phyloP scores from a whole-genome alignment of 64 coral and sea anemone genomes.

The Montipora cactus region DNA sequence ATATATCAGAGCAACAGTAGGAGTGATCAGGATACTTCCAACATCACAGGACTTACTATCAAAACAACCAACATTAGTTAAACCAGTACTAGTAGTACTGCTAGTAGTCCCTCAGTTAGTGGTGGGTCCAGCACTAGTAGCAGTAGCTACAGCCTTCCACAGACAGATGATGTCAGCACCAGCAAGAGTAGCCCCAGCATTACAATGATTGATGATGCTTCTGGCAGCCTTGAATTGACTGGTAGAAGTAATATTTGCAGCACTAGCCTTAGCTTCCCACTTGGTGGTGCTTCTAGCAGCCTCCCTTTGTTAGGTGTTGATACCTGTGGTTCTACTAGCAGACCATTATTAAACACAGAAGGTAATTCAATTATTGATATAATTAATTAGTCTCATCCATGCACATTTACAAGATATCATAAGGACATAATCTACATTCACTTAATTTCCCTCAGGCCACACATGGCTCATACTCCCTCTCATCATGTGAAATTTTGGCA shows the following conservation, averaged over 20 bases:
- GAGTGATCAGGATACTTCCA: slow-evolving; percentile 4
- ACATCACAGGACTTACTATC: background rate
- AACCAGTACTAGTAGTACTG: background rate
- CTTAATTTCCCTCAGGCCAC: no score
- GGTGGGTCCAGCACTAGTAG: background rate
- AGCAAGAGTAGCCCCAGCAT: background rate
- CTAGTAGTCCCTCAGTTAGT: background rate
- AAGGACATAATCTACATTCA: no score
- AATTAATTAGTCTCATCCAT: background rate
- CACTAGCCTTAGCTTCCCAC: background rate
- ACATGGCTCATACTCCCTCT: no score
- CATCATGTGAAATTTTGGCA: background rate
- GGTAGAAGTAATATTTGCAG: background rate
- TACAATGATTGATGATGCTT: background rate
- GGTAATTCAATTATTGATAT: background rate
- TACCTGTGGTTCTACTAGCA: background rate
- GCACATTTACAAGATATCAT: no score
- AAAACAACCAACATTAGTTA: background rate
- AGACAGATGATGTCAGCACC: slow-evolving; percentile 17
- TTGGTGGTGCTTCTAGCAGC: background rate
- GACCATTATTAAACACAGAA: background rate
- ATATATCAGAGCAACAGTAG: background rate
- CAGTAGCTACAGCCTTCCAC: background rate
- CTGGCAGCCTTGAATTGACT: background rate
- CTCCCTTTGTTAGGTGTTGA: background rate